Evolutionary conservation across 2,113 vertebrate genomes (phyloP), one percentile per base, ranked within the genome.

Genomic region (Amphiprion percula): DNA sequence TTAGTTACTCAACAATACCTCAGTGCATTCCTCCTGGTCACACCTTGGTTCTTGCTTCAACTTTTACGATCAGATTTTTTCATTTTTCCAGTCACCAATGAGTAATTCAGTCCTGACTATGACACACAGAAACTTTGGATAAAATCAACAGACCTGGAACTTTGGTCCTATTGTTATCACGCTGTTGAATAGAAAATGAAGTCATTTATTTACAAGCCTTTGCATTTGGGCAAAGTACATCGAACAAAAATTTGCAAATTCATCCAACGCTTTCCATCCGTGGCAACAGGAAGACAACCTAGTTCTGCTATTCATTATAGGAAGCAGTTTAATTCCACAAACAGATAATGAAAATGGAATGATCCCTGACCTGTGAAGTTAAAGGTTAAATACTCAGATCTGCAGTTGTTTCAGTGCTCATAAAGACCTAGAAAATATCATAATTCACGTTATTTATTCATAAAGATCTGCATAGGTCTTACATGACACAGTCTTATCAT

Each of bases 321-420:
- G 85, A 89, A 90, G 77, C 2, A 1, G 2, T 23, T 70, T 24
- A 56, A 70, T 85, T 88, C 60, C 78, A 24, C 12, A 15, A 44
- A 44, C 11, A 44, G 41, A 46, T 10, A 21, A 8, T 4, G 16
- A 44, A 79, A 64, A 1, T 10, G 9, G 64, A 62, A 50, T 15
- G 41, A 12, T 15, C 12, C 10, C 11, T 44, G 11, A 44, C 14
- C 41, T 44, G 30, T 33, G 30, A 33, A 33, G 30, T 33, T 33
- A 33, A 5, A 33, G 30, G 26, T 33, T 33, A 33, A 33, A 6
- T 33, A 33, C 5, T 33, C 30, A 6, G 30, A 26, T 3, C 26
- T 30, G 6, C 2, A 30, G 30, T 6, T 1, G 30, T 30, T 30
- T 30, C 30, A 30, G 30, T 3, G 30, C 4, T 9, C 8, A 37